Evolutionary conservation across 2,888 invertebrate genomes (phyloP).

Genomic region (Schrankia costaestrigalis): DNA sequence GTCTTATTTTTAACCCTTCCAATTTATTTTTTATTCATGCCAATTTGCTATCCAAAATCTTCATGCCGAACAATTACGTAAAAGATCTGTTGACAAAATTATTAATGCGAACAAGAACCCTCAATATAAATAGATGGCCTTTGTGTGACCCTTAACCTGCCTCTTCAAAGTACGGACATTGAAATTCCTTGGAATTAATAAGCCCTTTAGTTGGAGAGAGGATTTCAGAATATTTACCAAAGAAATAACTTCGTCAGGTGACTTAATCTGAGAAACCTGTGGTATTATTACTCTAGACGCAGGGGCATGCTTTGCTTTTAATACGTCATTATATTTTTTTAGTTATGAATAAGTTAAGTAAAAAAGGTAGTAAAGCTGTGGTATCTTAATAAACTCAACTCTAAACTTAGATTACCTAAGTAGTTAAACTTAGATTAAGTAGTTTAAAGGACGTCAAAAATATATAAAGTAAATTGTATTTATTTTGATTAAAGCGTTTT

Average conservation of each 20-base stretch:
- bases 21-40: too few species aligned
- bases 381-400: too few species aligned
- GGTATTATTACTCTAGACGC: slow-evolving; percentile 23
- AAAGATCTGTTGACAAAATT: slow-evolving; percentile 48
- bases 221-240: slow-evolving; percentile 56
- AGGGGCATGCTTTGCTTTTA: slow-evolving; percentile 16
- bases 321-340: slow-evolving; percentile 6
- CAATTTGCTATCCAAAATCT: too few species aligned
- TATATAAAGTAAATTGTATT: too few species aligned
- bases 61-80: too few species aligned
- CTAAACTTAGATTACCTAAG: too few species aligned
- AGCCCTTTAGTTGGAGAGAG: slow-evolving; percentile 50
- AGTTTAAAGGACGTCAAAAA: too few species aligned
- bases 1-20: too few species aligned
- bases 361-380: too few species aligned
- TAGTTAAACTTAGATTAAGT: too few species aligned
- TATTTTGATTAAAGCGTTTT: too few species aligned
- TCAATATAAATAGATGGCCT: slow-evolving; percentile 57
- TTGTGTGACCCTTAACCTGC: slow-evolving; percentile 54
- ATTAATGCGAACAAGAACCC: slow-evolving; percentile 51
- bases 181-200: slow-evolving; percentile 64
- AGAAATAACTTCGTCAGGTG: slow-evolving; percentile 46
- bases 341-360: too few species aligned
- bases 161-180: slow-evolving; percentile 55
- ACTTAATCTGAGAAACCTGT: slow-evolving; percentile 38